phyloP scores from a whole-genome alignment of 1,140 invertebrate species.

The Pemphigus obesinymphae region DNA sequence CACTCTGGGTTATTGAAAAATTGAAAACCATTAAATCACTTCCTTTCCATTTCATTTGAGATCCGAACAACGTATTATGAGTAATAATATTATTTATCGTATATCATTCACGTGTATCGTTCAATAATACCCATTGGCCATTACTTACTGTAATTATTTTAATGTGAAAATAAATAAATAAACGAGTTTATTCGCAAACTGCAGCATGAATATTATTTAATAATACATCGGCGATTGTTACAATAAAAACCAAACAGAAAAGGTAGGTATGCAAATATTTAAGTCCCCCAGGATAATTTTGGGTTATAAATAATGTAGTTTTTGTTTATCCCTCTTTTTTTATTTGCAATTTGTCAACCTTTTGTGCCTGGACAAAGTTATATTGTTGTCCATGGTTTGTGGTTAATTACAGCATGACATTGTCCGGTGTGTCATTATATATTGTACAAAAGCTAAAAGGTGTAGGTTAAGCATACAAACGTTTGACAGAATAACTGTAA shows the following conservation, averaged over 20 bases:
- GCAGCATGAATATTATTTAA: background rate
- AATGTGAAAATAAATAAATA: too few species aligned
- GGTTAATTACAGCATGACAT: background rate
- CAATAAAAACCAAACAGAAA: background rate
- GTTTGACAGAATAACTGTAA: conserved; percentile 11
- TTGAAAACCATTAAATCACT: too few species aligned
- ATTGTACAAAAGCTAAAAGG: background rate
- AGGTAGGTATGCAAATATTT: background rate
- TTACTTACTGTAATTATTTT: too few species aligned
- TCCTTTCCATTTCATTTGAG: too few species aligned
- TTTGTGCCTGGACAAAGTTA: background rate
- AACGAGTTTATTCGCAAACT: background rate
- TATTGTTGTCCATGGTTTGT: background rate
- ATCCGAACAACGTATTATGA: too few species aligned
- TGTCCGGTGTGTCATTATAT: background rate
- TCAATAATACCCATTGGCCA: too few species aligned
- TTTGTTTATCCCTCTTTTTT: background rate
- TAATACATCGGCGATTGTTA: background rate
- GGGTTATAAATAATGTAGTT: background rate
- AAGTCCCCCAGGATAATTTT: background rate
- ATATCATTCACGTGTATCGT: too few species aligned
- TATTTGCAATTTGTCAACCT: background rate
- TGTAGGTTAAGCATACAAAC: background rate
- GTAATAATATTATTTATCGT: too few species aligned
- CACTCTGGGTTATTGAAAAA: too few species aligned